A percentile compares a stretch with the other conserved stretches of the same genome.
These are phyloP conservation scores for Caradrina clavipalpis DNA, from an alignment of 2,888 invertebrate genomes.

Conservation along the genomic window DNA sequence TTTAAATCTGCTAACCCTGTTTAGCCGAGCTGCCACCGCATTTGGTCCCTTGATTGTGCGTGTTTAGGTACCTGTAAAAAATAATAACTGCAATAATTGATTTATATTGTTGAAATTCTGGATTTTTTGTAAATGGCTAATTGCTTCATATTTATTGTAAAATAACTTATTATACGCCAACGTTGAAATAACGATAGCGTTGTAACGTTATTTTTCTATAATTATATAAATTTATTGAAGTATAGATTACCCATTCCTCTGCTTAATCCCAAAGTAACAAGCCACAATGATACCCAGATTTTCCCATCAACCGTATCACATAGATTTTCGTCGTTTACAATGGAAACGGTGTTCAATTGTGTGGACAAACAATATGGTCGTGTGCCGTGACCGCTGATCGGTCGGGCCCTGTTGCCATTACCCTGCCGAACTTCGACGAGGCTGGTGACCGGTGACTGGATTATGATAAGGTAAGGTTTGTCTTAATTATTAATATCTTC, in stretches of 20 bases:
- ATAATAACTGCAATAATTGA: too few species aligned
- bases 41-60: too few species aligned
- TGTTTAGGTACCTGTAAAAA: too few species aligned
- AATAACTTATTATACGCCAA: too few species aligned
- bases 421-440: slow-evolving; percentile 63
- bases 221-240: too few species aligned
- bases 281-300: slow-evolving; percentile 19
- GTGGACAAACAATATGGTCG: slow-evolving; percentile 73
- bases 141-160: too few species aligned
- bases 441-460: slow-evolving; percentile 56
- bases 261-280: not conserved
- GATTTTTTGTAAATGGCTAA: too few species aligned
- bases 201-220: too few species aligned
- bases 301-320: slow-evolving; percentile 40
- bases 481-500: slow-evolving; percentile 2
- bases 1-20: too few species aligned
- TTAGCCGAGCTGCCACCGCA: too few species aligned
- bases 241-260: not conserved
- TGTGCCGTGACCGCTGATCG: slow-evolving; percentile 74
- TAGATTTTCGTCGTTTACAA: slow-evolving; percentile 55
- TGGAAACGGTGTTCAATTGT: slow-evolving; percentile 73
- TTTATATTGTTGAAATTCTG: too few species aligned
- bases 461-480: slow-evolving; percentile 68
- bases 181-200: too few species aligned
- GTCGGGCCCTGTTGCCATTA: slow-evolving; percentile 65